A percentile compares a stretch with the other conserved stretches of the same genome.
phyloP scores from a whole-genome alignment of 2,113 vertebrate genomes.

The Nothoprocta perdicaria region DNA sequence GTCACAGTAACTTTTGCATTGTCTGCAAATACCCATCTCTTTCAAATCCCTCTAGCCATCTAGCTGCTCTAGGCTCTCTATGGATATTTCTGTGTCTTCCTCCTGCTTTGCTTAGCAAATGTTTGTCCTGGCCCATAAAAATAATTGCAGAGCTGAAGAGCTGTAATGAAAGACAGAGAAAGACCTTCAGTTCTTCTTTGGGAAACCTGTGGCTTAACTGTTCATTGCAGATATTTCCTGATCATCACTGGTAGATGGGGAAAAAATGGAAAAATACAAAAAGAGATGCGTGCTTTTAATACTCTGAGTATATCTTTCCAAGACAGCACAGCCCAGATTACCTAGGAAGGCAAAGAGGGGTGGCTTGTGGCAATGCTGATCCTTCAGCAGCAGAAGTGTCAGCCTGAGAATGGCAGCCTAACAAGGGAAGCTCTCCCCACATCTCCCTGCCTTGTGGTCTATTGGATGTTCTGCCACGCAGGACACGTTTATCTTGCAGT shows the following conservation, averaged over 20 bases:
- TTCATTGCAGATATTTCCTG: not conserved
- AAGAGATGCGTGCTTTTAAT: not conserved
- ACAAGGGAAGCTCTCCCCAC: not conserved
- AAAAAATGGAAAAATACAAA: not conserved
- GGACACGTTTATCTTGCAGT: not conserved
- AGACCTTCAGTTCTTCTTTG: not conserved
- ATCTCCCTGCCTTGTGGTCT: not conserved
- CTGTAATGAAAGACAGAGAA: not conserved
- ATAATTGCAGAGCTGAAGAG: not conserved
- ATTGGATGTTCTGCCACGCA: not conserved
- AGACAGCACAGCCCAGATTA: not conserved
- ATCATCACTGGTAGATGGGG: not conserved
- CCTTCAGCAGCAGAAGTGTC: not conserved
- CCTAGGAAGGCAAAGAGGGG: not conserved
- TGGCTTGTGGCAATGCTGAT: accelerated
- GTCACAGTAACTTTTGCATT: conserved; percentile 47
- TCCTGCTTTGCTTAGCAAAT: conserved; percentile 2
- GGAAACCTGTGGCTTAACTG: not conserved
- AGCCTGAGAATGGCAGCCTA: accelerated
- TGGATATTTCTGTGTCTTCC: not conserved
- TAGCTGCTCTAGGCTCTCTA: not conserved
- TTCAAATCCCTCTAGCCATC: not conserved
- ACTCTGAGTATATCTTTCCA: not conserved
- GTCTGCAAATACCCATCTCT: conserved; percentile 41
- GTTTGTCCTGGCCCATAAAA: not conserved